Evolutionary conservation across 1,140 invertebrate species (phyloP).

Genomic region (Steinernema khuongi): DNA sequence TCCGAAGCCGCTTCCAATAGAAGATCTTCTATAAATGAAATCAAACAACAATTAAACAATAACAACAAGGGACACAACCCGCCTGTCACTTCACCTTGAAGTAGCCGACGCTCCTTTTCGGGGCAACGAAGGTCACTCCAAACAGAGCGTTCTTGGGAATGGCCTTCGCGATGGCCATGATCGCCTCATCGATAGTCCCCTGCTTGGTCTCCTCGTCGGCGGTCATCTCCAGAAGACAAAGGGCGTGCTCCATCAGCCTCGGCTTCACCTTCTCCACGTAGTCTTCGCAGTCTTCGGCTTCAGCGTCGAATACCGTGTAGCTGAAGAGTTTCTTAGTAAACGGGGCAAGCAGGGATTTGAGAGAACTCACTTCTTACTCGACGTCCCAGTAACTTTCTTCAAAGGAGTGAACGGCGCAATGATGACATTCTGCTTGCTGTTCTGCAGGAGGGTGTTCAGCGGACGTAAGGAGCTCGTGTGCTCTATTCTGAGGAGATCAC

Average conservation of each 20-base stretch:
- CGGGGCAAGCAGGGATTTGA: background rate
- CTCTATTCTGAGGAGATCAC: background rate
- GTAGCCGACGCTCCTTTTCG: background rate
- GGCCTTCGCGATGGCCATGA: background rate
- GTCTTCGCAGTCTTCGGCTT: background rate
- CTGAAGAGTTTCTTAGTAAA: slow-evolving; percentile 1
- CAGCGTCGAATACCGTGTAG: slow-evolving; percentile 6
- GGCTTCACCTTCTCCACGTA: slow-evolving; percentile 4
- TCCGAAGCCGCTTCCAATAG: background rate
- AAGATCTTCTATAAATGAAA: background rate
- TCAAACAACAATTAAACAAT: background rate
- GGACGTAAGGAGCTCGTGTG: background rate
- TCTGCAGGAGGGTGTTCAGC: background rate
- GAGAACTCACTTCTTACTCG: background rate
- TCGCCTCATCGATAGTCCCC: background rate
- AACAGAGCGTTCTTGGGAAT: background rate
- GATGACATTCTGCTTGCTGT: background rate
- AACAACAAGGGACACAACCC: background rate
- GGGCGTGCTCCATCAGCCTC: background rate
- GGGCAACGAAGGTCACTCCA: background rate
- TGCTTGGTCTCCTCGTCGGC: background rate
- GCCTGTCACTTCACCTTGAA: background rate
- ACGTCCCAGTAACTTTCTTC: background rate
- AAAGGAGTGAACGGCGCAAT: background rate
- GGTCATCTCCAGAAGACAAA: background rate